Evolutionary conservation across 2,113 vertebrate species (phyloP), one percentile per base, ranked within the genome.

Genomic region (Azemiops feae): DNA sequence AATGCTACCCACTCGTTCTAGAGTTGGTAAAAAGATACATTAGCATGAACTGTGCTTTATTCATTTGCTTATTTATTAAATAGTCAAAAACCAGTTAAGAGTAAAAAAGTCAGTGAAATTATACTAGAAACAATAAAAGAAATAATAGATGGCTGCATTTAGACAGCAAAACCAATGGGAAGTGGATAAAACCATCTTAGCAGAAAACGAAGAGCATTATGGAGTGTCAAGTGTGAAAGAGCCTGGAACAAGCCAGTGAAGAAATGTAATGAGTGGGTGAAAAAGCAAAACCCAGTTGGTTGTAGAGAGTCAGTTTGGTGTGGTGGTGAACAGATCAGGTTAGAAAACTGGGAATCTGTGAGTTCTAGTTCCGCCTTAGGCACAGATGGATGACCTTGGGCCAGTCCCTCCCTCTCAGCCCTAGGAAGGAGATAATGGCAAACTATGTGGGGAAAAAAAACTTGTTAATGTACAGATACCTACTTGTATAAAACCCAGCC

Each of bases 391-490:
- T 81, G 6, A 81, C 16, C n/a, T 22, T 81, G 69, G 12, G 69
- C 34, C 69, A 39, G 69, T 81, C 69, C 16, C 34, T 81, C 69
- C 16, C 69, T 74, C 34, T 81, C 69, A 81, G 69, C n/a, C 16
- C 69, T 20, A 81, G 1, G 34, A 39, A 81, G 69, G 2, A 81
- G 34, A 39, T 39, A 39, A 39, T 8, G 69, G 69, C 6, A 81
- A 81, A 22, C 18, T 88, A 89, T 47, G 94, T 93, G 91, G 12
- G 60, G 11, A 0, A 0, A 1, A 7, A 69, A 93, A 92, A 95
- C 34, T 60, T 96, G 95, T 50, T 95, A 93, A 94, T 93, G 58
- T 52, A 53, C 1, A 30, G 92, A 89, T 47, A 58, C 39, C 20
- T 0, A 96, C 95, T 95, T 87, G 2, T 69, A 69, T 50, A 0